These are phyloP conservation scores for Orbicella faveolata DNA, from an alignment of 64 coral and sea anemone genomes.

Conservation along the genomic window DNA sequence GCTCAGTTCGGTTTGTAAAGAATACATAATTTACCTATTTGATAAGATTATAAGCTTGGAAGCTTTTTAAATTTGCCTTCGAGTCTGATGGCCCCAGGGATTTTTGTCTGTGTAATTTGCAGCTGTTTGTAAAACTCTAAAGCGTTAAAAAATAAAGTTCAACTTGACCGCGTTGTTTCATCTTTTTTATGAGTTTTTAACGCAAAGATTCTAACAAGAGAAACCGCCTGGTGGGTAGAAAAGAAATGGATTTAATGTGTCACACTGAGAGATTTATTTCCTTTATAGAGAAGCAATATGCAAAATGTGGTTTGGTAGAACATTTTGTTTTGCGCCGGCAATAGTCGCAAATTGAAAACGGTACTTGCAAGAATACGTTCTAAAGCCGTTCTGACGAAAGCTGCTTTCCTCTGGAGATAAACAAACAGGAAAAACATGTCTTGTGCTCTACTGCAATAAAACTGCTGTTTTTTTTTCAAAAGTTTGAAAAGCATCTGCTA, in stretches of 20 bases:
- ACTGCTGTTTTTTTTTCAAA: too few species aligned
- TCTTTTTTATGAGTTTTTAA: not conserved
- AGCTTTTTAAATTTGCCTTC: constrained; percentile 3
- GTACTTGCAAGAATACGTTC: too few species aligned
- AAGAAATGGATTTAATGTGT: not conserved
- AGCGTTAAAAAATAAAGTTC: constrained; percentile 1
- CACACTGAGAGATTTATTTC: not conserved
- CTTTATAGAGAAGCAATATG: not conserved
- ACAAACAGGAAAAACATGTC: too few species aligned
- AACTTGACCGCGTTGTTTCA: not conserved
- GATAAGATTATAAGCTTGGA: constrained; percentile 3
- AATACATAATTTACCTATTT: not conserved
- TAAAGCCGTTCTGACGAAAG: too few species aligned
- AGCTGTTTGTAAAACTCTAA: not conserved
- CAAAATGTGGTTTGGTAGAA: too few species aligned
- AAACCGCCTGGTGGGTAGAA: not conserved
- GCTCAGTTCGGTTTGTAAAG: not conserved
- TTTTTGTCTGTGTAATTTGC: constrained; percentile 5
- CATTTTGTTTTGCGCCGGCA: too few species aligned
- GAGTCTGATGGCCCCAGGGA: not conserved
- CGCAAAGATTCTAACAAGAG: not conserved
- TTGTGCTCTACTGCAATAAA: too few species aligned
- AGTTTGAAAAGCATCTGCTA: too few species aligned
- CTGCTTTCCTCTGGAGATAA: too few species aligned
- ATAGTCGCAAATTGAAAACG: too few species aligned